Evolutionary conservation across 2,797 vertebrate species (phyloP).

Genomic region (Gallinago nigripennis): DNA sequence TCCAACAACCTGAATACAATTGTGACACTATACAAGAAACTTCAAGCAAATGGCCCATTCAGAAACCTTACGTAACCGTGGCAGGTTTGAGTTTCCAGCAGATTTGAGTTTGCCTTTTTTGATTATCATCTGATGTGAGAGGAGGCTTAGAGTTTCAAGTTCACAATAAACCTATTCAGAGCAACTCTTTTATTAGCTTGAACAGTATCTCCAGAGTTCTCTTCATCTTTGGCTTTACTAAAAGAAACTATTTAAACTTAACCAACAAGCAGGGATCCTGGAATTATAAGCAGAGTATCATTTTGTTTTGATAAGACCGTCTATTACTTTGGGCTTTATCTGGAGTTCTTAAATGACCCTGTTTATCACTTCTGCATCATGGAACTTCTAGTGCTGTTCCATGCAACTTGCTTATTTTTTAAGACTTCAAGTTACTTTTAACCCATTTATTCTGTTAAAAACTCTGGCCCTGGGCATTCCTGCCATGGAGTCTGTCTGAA

Average conservation of each 20-base stretch:
- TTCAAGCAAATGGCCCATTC: constrained; percentile 71
- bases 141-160: constrained; percentile 77
- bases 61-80: constrained; percentile 71
- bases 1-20: constrained; percentile 67
- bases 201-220: constrained; percentile 67
- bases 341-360: constrained; percentile 72
- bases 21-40: constrained; percentile 61
- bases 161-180: constrained; percentile 76
- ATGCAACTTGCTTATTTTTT: constrained; percentile 38
- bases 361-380: constrained; percentile 28
- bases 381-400: constrained; percentile 59
- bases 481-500: neutral
- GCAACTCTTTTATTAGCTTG: constrained; percentile 69
- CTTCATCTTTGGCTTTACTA: constrained; percentile 66
- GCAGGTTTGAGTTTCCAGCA: constrained; percentile 78
- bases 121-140: constrained; percentile 78
- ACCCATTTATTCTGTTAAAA: constrained; percentile 1
- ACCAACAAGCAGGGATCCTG: constrained; percentile 61
- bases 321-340: constrained; percentile 64
- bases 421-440: constrained; percentile 19
- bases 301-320: constrained; percentile 66
- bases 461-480: neutral
- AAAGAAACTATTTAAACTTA: constrained; percentile 78
- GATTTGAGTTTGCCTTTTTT: constrained; percentile 73
- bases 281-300: constrained; percentile 67